Percentiles rank a stretch among this genome's conserved stretches.
Evolutionary conservation across 1,140 invertebrate genomes (phyloP).

Genomic region (Calephelis virginiensis): DNA sequence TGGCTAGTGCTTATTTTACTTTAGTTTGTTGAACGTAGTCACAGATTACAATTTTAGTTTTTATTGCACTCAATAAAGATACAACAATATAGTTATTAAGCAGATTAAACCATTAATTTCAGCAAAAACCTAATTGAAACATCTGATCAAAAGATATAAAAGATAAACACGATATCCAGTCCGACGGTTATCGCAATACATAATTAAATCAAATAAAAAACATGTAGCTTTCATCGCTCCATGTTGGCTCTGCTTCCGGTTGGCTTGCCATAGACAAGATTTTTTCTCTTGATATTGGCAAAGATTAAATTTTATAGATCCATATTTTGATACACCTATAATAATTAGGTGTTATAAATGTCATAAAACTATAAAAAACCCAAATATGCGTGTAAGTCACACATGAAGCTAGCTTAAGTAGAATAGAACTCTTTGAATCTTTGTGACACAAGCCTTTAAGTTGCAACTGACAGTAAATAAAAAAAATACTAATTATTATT

Average conservation of each 20-base stretch:
- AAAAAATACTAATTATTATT: too few relatives aligned
- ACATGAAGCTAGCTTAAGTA: too few relatives aligned
- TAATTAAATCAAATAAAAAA: conserved; percentile 17
- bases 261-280: conserved; percentile 10
- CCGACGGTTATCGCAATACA: conserved; percentile 10
- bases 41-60: neutral
- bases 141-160: conserved; percentile 14
- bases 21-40: neutral
- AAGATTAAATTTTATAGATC: neutral
- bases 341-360: neutral
- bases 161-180: conserved; percentile 11
- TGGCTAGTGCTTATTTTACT: neutral
- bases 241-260: conserved; percentile 3
- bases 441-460: too few relatives aligned
- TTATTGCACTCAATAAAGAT: neutral
- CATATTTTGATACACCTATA: neutral
- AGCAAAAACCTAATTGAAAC: conserved; percentile 15
- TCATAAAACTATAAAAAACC: neutral
- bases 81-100: conserved; percentile 7
- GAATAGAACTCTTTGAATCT: too few relatives aligned
- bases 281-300: neutral
- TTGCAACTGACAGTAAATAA: too few relatives aligned
- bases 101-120: conserved; percentile 12
- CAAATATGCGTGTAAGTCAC: neutral
- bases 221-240: conserved; percentile 16